phyloP scores from a whole-genome alignment of 2,113 vertebrate species.

The Nibea coibor region DNA sequence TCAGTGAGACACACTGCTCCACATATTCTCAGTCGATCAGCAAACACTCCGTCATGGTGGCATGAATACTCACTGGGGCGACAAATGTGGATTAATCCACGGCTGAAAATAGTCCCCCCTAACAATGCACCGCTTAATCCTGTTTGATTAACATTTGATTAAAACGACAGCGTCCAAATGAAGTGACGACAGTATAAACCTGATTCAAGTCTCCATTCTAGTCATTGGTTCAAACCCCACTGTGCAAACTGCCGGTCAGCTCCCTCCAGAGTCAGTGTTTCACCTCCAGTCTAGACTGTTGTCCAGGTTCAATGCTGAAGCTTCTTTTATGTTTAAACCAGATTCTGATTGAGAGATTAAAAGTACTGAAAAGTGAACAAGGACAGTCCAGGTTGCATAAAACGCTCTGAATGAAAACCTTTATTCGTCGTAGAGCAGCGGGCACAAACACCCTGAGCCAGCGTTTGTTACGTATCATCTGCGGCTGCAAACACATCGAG shows the following conservation, averaged over 20 bases:
- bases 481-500: slow-evolving; percentile 3
- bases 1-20: too few relatives aligned
- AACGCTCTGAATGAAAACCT: slow-evolving; percentile 3
- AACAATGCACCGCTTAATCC: background rate
- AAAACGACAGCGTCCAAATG: background rate
- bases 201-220: too few relatives aligned
- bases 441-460: background rate
- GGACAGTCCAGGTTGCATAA: background rate
- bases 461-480: slow-evolving; percentile 31
- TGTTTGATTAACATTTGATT: background rate
- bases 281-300: too few relatives aligned
- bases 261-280: too few relatives aligned
- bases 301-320: too few relatives aligned
- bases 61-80: background rate
- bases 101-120: too few relatives aligned
- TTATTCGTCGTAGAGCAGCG: background rate
- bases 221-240: background rate
- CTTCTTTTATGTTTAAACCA: too few relatives aligned
- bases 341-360: background rate
- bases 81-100: too few relatives aligned
- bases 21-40: too few relatives aligned
- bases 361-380: background rate
- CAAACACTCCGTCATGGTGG: background rate
- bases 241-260: too few relatives aligned
- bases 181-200: too few relatives aligned